Percentiles rank a stretch among this genome's conserved stretches.
Evolutionary conservation across 1,140 invertebrate genomes (phyloP).

Genomic region (Rhagoletis zephyria): DNA sequence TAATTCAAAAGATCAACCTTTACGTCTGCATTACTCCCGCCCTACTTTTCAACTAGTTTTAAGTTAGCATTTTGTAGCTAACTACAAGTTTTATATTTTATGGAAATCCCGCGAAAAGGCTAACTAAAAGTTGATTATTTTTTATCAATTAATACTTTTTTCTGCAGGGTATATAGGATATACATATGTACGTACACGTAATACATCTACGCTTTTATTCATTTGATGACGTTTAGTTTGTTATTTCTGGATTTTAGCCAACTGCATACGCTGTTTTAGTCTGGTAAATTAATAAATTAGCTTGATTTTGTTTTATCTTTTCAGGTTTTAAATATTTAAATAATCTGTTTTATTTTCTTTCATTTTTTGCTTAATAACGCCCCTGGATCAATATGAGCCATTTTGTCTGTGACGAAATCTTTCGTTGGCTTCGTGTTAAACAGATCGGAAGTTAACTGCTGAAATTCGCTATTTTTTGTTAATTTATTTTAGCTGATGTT

Average conservation of each 20-base stretch:
- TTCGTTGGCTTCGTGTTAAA: background rate
- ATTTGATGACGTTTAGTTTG: constrained; percentile 32
- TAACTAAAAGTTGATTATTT: too few relatives aligned
- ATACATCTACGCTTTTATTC: background rate
- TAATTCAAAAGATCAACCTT: too few relatives aligned
- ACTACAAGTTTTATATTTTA: too few relatives aligned
- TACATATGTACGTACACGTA: too few relatives aligned
- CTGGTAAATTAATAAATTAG: constrained; percentile 23
- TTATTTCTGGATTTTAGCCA: constrained; percentile 31
- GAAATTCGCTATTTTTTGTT: background rate
- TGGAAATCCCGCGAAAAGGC: too few relatives aligned
- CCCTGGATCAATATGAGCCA: background rate
- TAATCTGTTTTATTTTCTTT: background rate
- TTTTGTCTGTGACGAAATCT: background rate
- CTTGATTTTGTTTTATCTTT: constrained; percentile 21
- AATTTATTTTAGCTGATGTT: background rate
- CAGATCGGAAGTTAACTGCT: background rate
- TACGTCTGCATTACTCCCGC: too few relatives aligned
- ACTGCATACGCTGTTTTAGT: background rate
- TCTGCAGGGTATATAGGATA: too few relatives aligned
- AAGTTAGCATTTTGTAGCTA: too few relatives aligned
- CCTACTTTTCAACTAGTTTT: too few relatives aligned
- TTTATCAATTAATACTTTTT: too few relatives aligned
- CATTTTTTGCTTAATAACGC: background rate
- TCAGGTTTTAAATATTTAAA: constrained; percentile 11